Evolutionary conservation across 2,888 invertebrate species (phyloP).

Genomic region (Synanthedon vespiformis): DNA sequence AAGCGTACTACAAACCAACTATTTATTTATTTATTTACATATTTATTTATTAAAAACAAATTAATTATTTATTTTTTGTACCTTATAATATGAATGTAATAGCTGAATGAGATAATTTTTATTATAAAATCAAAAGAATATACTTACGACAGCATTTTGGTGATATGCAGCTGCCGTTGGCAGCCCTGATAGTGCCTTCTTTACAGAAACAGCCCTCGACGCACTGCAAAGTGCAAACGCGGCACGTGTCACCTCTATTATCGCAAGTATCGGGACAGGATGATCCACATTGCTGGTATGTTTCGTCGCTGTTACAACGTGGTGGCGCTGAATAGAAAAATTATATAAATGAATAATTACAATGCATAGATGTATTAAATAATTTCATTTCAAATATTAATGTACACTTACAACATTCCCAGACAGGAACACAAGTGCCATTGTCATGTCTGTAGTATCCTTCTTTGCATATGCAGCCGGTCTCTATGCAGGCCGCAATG

Average conservation of each 20-base stretch:
- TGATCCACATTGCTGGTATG: conserved; percentile 1
- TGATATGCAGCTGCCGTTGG: not conserved
- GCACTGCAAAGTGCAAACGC: conserved; percentile 1
- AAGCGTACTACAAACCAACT: too few relatives aligned
- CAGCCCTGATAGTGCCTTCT: not conserved
- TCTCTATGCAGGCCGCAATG: not conserved
- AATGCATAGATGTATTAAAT: too few relatives aligned
- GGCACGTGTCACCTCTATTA: conserved; percentile 1
- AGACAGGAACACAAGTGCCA: not conserved
- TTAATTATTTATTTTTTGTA: too few relatives aligned
- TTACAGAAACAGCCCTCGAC: conserved; percentile 1
- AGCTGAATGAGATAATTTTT: not conserved
- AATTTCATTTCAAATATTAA: too few relatives aligned
- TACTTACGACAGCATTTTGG: not conserved
- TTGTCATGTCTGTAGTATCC: not conserved
- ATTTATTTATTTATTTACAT: too few relatives aligned
- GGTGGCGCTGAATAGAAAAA: conserved; percentile 1
- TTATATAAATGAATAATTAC: too few relatives aligned
- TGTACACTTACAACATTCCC: not conserved
- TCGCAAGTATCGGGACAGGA: conserved; percentile 6
- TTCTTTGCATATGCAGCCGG: not conserved
- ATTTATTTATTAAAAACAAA: too few relatives aligned
- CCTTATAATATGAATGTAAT: not conserved
- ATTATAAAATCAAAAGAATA: too few relatives aligned
- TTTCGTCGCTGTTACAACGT: not conserved